Percentiles rank a stretch among this genome's conserved stretches.
Evolutionary conservation across 2,888 invertebrate species (phyloP).

Genomic region (Mesorhabditis belari): DNA sequence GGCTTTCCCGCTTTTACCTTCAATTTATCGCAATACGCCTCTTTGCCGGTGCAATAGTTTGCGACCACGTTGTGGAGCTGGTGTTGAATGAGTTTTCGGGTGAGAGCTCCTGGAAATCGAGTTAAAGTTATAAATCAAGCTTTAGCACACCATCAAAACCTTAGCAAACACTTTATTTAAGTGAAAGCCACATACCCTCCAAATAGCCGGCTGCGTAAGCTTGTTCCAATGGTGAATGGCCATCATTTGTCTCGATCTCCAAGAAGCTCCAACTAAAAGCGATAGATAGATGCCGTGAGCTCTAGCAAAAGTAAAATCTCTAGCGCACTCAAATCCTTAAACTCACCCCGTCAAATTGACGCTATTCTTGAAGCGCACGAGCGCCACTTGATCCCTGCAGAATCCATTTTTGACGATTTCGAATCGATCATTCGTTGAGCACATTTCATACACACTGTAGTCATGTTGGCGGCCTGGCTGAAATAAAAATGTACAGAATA

Average conservation of each 20-base stretch:
- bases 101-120: neutral
- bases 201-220: neutral
- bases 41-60: neutral
- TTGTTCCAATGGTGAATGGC: neutral
- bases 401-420: neutral
- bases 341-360: neutral
- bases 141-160: too few species aligned
- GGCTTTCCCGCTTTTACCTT: too few species aligned
- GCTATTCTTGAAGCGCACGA: neutral
- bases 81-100: neutral
- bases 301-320: neutral
- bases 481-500: too few species aligned
- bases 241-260: neutral
- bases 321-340: neutral
- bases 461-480: neutral
- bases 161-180: too few species aligned
- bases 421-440: neutral
- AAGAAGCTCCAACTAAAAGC: neutral
- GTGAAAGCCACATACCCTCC: neutral
- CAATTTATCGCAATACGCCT: neutral
- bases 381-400: neutral
- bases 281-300: neutral
- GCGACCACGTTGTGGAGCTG: neutral
- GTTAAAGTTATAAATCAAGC: too few species aligned
- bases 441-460: neutral